A percentile compares a stretch with the other conserved stretches of the same genome.
These are phyloP conservation scores for Motacilla tschutschensis DNA, from an alignment of 2,113 vertebrate species.

Conservation along the genomic window DNA sequence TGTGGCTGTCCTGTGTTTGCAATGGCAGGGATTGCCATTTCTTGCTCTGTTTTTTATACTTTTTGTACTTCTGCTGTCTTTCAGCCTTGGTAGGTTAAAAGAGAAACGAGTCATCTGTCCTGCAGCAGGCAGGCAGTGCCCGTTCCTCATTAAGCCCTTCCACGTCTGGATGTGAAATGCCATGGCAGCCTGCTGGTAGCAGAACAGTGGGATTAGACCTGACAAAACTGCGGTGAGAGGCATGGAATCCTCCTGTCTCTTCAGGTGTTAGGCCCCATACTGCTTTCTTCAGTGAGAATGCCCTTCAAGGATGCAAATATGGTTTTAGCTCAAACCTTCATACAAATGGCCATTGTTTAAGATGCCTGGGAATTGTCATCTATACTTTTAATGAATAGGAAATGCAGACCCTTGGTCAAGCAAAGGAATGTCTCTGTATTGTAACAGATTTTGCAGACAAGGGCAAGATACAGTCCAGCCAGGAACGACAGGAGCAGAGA, in stretches of 20 bases:
- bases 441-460: slow-evolving; percentile 18
- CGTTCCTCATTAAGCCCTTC: slow-evolving; percentile 12
- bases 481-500: neutral
- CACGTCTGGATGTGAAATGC: slow-evolving; percentile 25
- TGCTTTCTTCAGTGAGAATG: neutral
- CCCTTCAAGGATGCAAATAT: slow-evolving; percentile 65
- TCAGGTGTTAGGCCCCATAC: slow-evolving; percentile 55
- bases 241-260: slow-evolving; percentile 31
- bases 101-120: neutral
- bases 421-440: neutral
- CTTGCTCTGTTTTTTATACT: neutral
- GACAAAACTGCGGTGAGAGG: neutral
- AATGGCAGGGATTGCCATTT: neutral
- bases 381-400: slow-evolving; percentile 40
- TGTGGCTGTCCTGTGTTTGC: neutral
- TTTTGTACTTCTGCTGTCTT: slow-evolving; percentile 10
- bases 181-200: slow-evolving; percentile 43
- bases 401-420: slow-evolving; percentile 30
- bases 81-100: neutral
- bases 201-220: slow-evolving; percentile 15
- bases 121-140: neutral
- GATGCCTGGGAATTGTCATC: slow-evolving; percentile 22
- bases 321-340: neutral
- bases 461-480: neutral
- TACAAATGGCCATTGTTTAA: slow-evolving; percentile 37